Conservation (phyloP, 2,113 vertebrate genomes). For the Zosterops pallidus region DNA sequence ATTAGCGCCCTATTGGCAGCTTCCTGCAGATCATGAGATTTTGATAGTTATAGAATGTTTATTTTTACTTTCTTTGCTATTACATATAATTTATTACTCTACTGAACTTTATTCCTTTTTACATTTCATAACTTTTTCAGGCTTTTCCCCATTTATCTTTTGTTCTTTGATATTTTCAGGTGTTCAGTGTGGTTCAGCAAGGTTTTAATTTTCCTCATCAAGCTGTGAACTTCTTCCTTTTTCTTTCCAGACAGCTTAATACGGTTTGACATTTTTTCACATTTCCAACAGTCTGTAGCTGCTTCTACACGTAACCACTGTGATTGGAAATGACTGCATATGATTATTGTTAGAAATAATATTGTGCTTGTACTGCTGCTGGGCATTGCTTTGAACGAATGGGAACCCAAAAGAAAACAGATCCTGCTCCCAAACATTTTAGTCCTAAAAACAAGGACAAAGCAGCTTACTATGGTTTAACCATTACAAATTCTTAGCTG, state of each 20-base stretch:
- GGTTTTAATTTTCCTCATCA: constrained; percentile 62
- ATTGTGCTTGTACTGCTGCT: constrained; percentile 38
- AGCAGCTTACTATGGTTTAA: not conserved
- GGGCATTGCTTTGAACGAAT: constrained; percentile 33
- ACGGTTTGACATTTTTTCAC: constrained; percentile 26
- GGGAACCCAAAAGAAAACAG: not conserved
- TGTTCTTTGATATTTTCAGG: constrained; percentile 48
- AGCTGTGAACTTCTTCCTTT: constrained; percentile 36
- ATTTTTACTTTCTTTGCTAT: not conserved
- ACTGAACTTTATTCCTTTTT: constrained; percentile 14
- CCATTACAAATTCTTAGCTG: not conserved
- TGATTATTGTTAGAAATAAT: constrained; percentile 44
- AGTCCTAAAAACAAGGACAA: not conserved
- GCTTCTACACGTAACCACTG: not conserved
- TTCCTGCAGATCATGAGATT: not conserved
- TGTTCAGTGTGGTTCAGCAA: constrained; percentile 1
- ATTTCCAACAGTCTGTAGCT: constrained; percentile 31
- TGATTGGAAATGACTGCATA: constrained; percentile 59
- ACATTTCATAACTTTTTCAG: constrained; percentile 30
- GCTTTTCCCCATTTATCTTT: constrained; percentile 28
- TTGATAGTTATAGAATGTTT: not conserved
- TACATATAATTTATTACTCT: not conserved
- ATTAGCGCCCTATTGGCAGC: not conserved
- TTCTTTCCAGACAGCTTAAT: constrained; percentile 37
- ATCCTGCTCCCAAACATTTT: constrained; percentile 18